A percentile compares a stretch with the other conserved stretches of the same genome.
Evolutionary conservation across 2,888 invertebrate species (phyloP).

Genomic region (Drosophila eohydei): DNA sequence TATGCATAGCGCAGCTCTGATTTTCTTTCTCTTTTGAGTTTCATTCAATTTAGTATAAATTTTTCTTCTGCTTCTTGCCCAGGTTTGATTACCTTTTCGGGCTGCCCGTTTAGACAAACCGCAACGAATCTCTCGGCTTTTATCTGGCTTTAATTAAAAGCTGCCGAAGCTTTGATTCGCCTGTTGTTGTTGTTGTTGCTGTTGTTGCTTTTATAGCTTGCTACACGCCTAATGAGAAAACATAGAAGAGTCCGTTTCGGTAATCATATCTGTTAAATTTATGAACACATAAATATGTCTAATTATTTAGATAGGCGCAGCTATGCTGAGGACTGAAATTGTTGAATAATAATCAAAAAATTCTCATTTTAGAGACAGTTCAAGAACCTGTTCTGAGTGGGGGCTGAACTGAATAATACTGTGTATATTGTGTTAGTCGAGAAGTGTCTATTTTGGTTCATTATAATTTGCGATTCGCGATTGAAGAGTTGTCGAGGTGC

Average conservation of each 20-base stretch:
- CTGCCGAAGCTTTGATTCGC: constrained; percentile 58
- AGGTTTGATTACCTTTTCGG: constrained; percentile 33
- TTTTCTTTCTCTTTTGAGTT: constrained; percentile 1
- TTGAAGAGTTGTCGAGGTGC: background rate
- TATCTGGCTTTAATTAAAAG: constrained; percentile 74
- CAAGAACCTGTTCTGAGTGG: background rate
- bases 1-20: constrained; percentile 17
- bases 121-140: constrained; percentile 64
- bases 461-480: background rate
- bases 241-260: constrained; percentile 26
- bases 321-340: background rate
- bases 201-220: constrained; percentile 8
- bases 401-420: background rate
- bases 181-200: constrained; percentile 8
- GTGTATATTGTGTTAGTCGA: background rate
- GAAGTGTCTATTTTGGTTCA: background rate
- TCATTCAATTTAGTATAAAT: constrained; percentile 10
- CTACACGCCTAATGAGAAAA: constrained; percentile 34
- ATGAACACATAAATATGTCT: constrained; percentile 78
- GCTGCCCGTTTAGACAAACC: constrained; percentile 63
- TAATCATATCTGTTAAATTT: constrained; percentile 69
- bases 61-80: constrained; percentile 20
- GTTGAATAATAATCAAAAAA: constrained; percentile 23
- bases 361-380: background rate
- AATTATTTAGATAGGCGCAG: constrained; percentile 69